Percentiles rank a stretch among this genome's conserved stretches.
Evolutionary conservation across 2,888 invertebrate species (phyloP).

Genomic region (Lacanobia oleracea): DNA sequence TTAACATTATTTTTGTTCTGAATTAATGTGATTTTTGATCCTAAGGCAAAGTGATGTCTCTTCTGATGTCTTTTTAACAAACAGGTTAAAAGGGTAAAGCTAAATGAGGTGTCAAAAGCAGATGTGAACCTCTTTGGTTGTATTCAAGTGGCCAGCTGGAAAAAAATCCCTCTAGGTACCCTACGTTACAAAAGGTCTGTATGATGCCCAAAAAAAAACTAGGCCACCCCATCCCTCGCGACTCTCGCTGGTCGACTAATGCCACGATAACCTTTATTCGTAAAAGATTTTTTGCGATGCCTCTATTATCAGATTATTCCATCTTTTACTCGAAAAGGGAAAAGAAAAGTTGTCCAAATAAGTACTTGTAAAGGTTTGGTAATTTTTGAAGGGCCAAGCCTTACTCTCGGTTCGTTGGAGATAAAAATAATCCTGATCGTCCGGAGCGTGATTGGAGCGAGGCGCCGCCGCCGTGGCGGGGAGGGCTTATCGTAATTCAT

Average conservation of each 20-base stretch:
- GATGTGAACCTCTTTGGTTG: neutral
- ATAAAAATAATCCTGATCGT: conserved; percentile 61
- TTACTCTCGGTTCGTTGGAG: conserved; percentile 49
- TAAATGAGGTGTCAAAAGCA: neutral
- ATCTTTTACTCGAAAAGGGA: conserved; percentile 43
- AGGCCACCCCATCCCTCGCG: neutral
- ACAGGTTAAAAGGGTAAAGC: neutral
- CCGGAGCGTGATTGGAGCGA: conserved; percentile 49
- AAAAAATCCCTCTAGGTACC: neutral
- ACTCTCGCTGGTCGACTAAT: neutral
- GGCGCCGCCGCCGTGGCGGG: conserved; percentile 18
- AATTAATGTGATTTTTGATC: neutral
- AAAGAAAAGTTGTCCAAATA: conserved; percentile 44
- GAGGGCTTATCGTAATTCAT: conserved; percentile 56
- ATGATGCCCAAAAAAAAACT: neutral
- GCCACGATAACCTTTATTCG: conserved; percentile 28
- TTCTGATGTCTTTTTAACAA: neutral
- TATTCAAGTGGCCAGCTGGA: neutral
- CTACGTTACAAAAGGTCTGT: neutral
- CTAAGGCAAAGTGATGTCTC: no score
- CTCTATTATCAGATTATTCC: conserved; percentile 46
- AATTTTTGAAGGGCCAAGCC: conserved; percentile 42
- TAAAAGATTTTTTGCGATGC: conserved; percentile 31
- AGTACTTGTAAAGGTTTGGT: conserved; percentile 46
- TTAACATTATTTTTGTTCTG: neutral